Evolutionary conservation across 2,113 vertebrate species (phyloP).

Genomic region (Lynx canadensis): DNA sequence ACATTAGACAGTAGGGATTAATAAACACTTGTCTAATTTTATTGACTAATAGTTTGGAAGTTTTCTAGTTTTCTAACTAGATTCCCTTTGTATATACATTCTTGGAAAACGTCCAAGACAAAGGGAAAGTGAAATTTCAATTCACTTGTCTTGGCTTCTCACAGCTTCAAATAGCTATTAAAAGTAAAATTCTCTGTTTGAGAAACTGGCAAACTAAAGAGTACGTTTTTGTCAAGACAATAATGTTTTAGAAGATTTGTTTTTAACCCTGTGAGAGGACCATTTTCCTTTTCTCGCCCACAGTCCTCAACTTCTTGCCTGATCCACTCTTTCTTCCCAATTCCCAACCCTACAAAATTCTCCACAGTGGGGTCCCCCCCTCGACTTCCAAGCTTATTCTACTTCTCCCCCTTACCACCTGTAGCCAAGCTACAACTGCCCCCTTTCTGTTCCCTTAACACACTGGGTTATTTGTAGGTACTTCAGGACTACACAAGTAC

Average conservation of each 20-base stretch:
- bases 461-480: not conserved
- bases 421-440: fast-evolving
- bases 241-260: not conserved
- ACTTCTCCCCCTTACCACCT: not conserved
- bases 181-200: constrained; percentile 28
- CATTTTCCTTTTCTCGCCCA: not conserved
- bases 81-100: constrained; percentile 28
- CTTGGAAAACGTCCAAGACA: constrained; percentile 36
- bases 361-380: not conserved
- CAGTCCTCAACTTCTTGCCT: not conserved
- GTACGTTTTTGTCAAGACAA: not conserved
- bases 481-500: not conserved
- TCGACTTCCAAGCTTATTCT: not conserved
- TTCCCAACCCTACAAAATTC: not conserved
- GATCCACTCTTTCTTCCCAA: not conserved
- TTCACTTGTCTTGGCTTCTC: not conserved
- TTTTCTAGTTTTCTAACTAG: not conserved
- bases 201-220: constrained; percentile 21
- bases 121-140: constrained; percentile 44
- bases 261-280: not conserved
- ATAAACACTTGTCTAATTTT: constrained; percentile 27
- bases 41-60: constrained; percentile 10
- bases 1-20: not conserved
- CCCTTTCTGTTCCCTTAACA: not conserved
- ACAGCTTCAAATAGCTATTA: constrained; percentile 39